phyloP scores from a whole-genome alignment of 2,797 vertebrate genomes.

The Tauraco hartlaubi region DNA sequence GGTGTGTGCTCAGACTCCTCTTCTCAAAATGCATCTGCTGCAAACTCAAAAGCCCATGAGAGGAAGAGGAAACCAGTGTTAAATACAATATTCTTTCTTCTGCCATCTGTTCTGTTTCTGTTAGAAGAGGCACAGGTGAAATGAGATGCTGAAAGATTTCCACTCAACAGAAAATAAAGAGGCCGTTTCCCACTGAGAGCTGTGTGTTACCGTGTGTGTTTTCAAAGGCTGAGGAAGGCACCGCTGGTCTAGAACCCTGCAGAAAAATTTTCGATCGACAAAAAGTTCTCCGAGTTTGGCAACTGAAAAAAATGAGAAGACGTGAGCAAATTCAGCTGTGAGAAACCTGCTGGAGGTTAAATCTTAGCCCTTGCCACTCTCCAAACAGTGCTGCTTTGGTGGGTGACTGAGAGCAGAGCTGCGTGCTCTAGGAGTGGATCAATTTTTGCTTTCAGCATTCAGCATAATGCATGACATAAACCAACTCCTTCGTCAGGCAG shows the following conservation, averaged over 20 bases:
- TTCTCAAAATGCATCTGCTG: background rate
- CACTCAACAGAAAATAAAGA: background rate
- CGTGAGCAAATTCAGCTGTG: background rate
- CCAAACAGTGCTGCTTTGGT: accelerated
- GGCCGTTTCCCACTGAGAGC: background rate
- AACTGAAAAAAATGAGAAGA: background rate
- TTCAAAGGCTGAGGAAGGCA: background rate
- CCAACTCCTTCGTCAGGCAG: background rate
- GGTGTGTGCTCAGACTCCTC: background rate
- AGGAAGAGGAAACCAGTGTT: background rate
- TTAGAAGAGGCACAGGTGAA: background rate
- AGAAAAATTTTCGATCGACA: background rate
- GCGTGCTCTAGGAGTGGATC: background rate
- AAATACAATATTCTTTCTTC: background rate
- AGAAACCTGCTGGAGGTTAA: background rate
- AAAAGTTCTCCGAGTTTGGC: background rate
- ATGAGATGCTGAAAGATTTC: background rate
- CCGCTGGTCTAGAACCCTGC: background rate
- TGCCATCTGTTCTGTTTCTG: background rate
- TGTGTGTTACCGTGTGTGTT: accelerated
- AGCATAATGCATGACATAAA: background rate
- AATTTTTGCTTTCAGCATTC: background rate
- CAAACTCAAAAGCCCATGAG: background rate
- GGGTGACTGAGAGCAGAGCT: background rate
- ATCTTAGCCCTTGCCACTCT: background rate